Base-by-base conservation (phyloP, 2,113 vertebrate genomes). In the Dicerorhinus sumatrensis region DNA sequence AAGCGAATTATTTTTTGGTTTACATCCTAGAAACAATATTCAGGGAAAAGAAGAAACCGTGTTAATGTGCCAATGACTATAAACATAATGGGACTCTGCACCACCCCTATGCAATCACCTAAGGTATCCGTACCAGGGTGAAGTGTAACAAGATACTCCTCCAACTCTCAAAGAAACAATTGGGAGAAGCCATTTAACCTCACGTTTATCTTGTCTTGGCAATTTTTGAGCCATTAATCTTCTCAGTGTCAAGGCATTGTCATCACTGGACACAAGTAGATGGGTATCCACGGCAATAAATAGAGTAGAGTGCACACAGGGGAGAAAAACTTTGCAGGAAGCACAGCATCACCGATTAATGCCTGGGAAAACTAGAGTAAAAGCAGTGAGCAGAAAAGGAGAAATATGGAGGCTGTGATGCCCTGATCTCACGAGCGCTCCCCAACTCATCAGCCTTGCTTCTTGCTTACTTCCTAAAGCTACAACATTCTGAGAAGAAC, bases 171-270 rank as follows among this genome's bases (percentile, higher is more conserved):
- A 94, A 86, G 65, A 85, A 93, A 65, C 97, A 93, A 96, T 58
- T 92, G 96, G 96, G 92, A 77, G 91, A 94, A 96, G 97, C 97
- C 94, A 97, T 98, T 98, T 97, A 90, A 85, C 89, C 97, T 97
- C 96, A 97, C 42, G 14, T 98, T 97, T 98, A 96, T 97, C 98
- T 98, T 98, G 98, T 98, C 98, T 98, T 84, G 96, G 97, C 93
- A 97, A 95, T 98, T 98, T 98, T 97, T 92, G 96, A 98, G 96
- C 98, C 98, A 98, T 98, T 98, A 97, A 98, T 98, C 98, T 98
- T 98, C 96, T 93, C 95, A 91, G 94, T 97, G 97, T 97, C 98
- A 89, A 95, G 96, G 84, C 97, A 93, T 88, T 98, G 97, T 98
- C 97, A 89, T 97, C 95, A 80, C 31, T 67, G 95, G 97, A 97